These are phyloP conservation scores for Podotricha telesiphe DNA, from an alignment of 2,888 invertebrate species.

Conservation along the genomic window DNA sequence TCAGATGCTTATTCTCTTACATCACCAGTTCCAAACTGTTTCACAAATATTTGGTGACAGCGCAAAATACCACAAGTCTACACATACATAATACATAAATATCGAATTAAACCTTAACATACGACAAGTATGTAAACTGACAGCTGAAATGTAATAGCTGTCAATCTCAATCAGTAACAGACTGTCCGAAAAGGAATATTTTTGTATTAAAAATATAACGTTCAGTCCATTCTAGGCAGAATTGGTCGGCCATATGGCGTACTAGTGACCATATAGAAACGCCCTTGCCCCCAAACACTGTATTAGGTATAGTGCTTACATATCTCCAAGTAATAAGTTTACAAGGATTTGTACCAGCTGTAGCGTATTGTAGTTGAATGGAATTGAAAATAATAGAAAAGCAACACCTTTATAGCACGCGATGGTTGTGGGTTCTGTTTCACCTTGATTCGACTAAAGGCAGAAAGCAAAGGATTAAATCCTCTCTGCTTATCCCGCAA, in stretches of 20 bases:
- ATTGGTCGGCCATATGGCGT: conserved; percentile 44
- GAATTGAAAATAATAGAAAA: too few relatives aligned
- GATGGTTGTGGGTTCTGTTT: too few relatives aligned
- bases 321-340: conserved; percentile 20
- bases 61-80: too few relatives aligned
- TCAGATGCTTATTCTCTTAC: too few relatives aligned
- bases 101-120: neutral
- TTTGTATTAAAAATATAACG: conserved; percentile 32
- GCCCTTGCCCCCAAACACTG: conserved; percentile 50
- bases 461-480: too few relatives aligned
- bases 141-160: conserved; percentile 19
- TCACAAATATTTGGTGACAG: too few relatives aligned
- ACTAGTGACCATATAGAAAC: conserved; percentile 45
- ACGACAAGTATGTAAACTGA: neutral
- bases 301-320: conserved; percentile 40
- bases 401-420: too few relatives aligned
- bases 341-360: conserved; percentile 41
- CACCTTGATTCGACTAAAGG: too few relatives aligned
- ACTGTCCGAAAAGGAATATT: conserved; percentile 22
- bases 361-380: neutral
- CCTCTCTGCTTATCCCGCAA: too few relatives aligned
- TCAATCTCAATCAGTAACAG: conserved; percentile 9
- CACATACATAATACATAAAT: too few relatives aligned
- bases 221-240: conserved; percentile 36
- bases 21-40: too few relatives aligned